Evolutionary conservation across 2,888 invertebrate genomes (phyloP).

Genomic region (Microplitis manilae): DNA sequence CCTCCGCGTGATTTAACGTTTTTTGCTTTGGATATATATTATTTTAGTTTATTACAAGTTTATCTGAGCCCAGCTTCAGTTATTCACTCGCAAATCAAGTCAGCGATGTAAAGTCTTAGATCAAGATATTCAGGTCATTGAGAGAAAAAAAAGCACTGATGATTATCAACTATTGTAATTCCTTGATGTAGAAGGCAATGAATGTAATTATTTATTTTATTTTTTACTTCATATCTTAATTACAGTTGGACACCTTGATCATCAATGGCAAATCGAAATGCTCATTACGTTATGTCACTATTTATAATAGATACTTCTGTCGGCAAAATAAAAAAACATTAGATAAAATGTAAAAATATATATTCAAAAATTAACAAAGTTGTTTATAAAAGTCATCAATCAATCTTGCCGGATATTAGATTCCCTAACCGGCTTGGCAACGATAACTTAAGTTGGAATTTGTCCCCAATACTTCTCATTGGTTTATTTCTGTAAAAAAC

Average conservation of each 20-base stretch:
- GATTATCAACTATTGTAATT: not conserved
- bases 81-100: not conserved
- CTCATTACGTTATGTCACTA: not conserved
- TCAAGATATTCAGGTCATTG: not conserved
- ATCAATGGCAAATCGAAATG: not conserved
- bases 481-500: slow-evolving; percentile 44
- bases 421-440: slow-evolving; percentile 24
- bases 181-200: not conserved
- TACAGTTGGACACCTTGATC: not conserved
- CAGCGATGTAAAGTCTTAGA: not conserved
- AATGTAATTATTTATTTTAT: not conserved
- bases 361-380: not conserved
- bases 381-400: not conserved
- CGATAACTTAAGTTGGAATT: slow-evolving; percentile 59
- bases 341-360: not conserved
- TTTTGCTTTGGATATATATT: not conserved
- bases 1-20: not conserved
- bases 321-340: not conserved
- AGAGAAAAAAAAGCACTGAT: not conserved
- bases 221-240: not conserved
- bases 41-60: not conserved
- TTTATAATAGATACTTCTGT: not conserved
- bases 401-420: slow-evolving; percentile 27
- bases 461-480: slow-evolving; percentile 67
- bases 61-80: not conserved